A percentile compares a stretch with the other conserved stretches of the same genome.
Conservation (phyloP, 2,888 invertebrate species). For the Catocala fraxini region DNA sequence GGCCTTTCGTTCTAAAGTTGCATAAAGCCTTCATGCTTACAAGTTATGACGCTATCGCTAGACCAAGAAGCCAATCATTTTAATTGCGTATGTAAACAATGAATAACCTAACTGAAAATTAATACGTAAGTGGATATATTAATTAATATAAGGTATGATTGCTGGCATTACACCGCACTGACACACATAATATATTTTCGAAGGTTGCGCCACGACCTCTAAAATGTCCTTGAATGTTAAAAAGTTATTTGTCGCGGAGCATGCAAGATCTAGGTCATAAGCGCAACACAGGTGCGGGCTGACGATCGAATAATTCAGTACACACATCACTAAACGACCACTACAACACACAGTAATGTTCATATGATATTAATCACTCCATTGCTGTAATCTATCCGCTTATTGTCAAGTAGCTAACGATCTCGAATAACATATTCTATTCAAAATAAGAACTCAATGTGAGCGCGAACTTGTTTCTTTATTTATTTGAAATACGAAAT, state of each 20-base stretch:
- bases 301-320: constrained; percentile 26
- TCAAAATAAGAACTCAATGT: no score
- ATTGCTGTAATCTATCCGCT: constrained; percentile 40
- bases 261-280: constrained; percentile 47
- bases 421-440: no score
- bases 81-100: constrained; percentile 1
- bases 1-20: no score
- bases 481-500: no score
- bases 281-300: constrained; percentile 28
- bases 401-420: constrained; percentile 25
- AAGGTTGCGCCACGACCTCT: constrained; percentile 40
- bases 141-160: no score
- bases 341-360: constrained; percentile 16
- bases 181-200: constrained; percentile 24
- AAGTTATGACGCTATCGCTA: no score
- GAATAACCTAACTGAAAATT: not conserved
- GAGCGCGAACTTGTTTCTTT: no score
- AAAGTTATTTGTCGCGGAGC: constrained; percentile 38
- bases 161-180: constrained; percentile 3
- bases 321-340: constrained; percentile 11
- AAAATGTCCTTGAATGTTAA: constrained; percentile 43
- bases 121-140: not conserved
- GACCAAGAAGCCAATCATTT: no score
- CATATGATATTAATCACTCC: constrained; percentile 39
- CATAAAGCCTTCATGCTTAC: no score